phyloP scores from a whole-genome alignment of 2,797 vertebrate genomes.

The Crossoptilon crossoptilon region DNA sequence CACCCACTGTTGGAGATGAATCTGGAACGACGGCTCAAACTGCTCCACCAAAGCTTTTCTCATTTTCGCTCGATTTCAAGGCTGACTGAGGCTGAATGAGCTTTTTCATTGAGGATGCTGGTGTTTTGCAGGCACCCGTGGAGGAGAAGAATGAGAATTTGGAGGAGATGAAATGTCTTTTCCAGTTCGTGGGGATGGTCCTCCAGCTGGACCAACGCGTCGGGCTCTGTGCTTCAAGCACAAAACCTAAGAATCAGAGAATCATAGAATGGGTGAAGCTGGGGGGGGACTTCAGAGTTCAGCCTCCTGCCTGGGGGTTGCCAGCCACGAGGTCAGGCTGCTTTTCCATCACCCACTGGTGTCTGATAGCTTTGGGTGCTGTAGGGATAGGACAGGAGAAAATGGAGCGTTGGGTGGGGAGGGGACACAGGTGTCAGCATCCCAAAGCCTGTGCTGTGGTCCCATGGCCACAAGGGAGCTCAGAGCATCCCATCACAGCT shows the following conservation, averaged over 20 bases:
- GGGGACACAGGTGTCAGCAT: accelerated
- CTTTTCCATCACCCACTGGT: background rate
- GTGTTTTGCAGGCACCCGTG: background rate
- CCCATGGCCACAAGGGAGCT: accelerated
- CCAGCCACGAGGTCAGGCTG: background rate
- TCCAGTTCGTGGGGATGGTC: background rate
- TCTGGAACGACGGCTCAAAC: background rate
- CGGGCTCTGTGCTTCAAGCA: accelerated
- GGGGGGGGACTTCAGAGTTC: no score
- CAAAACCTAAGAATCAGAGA: background rate
- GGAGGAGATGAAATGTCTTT: background rate
- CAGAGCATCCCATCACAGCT: accelerated
- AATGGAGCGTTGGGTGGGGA: accelerated
- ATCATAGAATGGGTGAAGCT: no score
- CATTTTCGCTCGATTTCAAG: background rate
- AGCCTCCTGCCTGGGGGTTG: no score
- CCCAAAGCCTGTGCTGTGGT: background rate
- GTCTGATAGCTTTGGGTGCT: accelerated
- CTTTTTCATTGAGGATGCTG: background rate
- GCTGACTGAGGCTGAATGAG: background rate
- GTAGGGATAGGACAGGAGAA: background rate
- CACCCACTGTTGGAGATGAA: background rate
- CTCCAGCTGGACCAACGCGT: accelerated
- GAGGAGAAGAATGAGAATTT: background rate
- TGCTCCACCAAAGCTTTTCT: background rate